A percentile compares a stretch with the other conserved stretches of the same genome.
Conservation (phyloP, 2,888 invertebrate species). For the Pelosia muscerda region DNA sequence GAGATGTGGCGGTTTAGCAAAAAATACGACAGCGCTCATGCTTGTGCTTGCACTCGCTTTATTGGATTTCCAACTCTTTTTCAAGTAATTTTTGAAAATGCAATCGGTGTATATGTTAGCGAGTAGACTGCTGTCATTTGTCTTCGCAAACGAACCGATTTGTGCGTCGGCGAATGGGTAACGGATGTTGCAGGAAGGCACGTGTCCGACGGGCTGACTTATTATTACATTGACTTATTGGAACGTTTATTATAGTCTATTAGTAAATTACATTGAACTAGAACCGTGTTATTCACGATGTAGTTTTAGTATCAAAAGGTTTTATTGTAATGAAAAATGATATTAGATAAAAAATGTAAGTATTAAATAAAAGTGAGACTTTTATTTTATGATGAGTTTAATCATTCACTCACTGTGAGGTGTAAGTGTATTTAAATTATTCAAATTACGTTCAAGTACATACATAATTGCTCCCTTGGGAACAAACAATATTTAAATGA, state of each 20-base stretch:
- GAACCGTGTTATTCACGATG: conserved; percentile 44
- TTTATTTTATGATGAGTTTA: too few species aligned
- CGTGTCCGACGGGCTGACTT: conserved; percentile 75
- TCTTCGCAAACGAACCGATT: conserved; percentile 85
- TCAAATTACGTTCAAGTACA: too few species aligned
- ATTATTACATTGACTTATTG: conserved; percentile 73
- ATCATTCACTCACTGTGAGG: too few species aligned
- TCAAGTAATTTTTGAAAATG: conserved; percentile 79
- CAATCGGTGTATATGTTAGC: conserved; percentile 71
- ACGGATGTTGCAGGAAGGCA: conserved; percentile 80
- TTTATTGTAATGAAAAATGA: not conserved
- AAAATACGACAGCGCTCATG: conserved; percentile 60
- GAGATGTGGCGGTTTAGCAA: conserved; percentile 40
- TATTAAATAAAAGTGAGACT: too few species aligned
- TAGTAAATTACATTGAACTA: conserved; percentile 66
- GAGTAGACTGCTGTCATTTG: conserved; percentile 77
- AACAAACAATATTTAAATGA: too few species aligned
- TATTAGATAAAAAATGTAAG: not conserved
- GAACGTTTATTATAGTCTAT: conserved; percentile 75
- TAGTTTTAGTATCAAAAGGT: not conserved
- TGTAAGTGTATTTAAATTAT: too few species aligned
- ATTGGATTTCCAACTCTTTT: conserved; percentile 78
- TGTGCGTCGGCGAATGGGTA: conserved; percentile 83
- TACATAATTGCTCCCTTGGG: not conserved
- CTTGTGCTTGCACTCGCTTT: conserved; percentile 59